These are phyloP conservation scores for Cepaea nemoralis DNA, from an alignment of 1,140 invertebrate species.

Conservation along the genomic window DNA sequence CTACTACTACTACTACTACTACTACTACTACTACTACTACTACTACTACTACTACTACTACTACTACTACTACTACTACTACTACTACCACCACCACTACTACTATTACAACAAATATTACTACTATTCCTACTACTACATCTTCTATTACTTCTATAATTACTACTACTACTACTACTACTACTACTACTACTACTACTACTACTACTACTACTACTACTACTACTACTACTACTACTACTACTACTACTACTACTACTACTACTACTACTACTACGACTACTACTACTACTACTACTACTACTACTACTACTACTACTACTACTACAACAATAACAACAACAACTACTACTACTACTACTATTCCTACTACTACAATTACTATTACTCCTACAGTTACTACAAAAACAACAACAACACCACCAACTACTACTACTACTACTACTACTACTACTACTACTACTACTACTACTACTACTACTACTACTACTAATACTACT, in stretches of 20 bases:
- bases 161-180: too few relatives aligned
- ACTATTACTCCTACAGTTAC: background rate
- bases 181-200: too few relatives aligned
- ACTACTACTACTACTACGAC: background rate
- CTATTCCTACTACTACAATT: background rate
- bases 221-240: background rate
- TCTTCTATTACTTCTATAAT: conserved; percentile 30
- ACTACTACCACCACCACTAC: background rate
- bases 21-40: conserved; percentile 45
- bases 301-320: background rate
- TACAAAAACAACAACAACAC: background rate
- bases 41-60: conserved; percentile 21
- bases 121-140: conserved; percentile 39
- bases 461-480: background rate
- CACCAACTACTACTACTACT: background rate
- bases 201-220: too few relatives aligned
- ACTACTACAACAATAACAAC: background rate
- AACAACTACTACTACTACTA: background rate
- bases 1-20: conserved; percentile 7
- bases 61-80: conserved; percentile 37
- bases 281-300: background rate
- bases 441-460: background rate
- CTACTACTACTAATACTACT: background rate
- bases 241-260: background rate
- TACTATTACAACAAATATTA: background rate